These are phyloP conservation scores for Scolopax mira DNA, from an alignment of 2,113 vertebrate genomes.

Conservation along the genomic window DNA sequence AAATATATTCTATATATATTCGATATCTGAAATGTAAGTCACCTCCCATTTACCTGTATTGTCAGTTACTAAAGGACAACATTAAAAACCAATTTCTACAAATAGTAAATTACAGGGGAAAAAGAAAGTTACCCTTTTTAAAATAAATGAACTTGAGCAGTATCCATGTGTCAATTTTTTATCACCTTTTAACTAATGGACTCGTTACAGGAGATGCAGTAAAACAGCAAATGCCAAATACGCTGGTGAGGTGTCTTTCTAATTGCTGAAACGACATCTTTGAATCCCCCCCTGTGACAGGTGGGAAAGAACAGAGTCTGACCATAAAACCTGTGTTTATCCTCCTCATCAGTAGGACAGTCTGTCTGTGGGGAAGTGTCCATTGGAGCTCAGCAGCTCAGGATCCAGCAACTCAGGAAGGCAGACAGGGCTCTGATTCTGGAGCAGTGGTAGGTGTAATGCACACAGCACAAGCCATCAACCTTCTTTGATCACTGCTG, in stretches of 20 bases:
- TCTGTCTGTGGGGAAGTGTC: fast-evolving
- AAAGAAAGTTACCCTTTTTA: not conserved
- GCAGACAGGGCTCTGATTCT: not conserved
- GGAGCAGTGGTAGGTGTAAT: fast-evolving
- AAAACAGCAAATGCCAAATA: not conserved
- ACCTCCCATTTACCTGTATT: not conserved
- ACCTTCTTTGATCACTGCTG: not conserved
- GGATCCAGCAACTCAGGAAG: not conserved
- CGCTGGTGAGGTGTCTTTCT: not conserved
- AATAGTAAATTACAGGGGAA: not conserved
- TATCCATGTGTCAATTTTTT: not conserved
- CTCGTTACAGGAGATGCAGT: not conserved
- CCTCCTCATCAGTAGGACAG: not conserved
- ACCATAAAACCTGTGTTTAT: not conserved
- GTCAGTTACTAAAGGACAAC: not conserved
- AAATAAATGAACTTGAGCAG: not conserved
- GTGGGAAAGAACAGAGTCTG: not conserved
- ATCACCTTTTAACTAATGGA: not conserved
- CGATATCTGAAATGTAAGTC: not conserved
- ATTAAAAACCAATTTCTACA: not conserved
- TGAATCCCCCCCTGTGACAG: not conserved
- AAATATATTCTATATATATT: not conserved
- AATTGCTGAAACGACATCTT: too few species aligned
- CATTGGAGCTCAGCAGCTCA: not conserved
- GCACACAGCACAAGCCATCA: not conserved